Conservation (phyloP, 2,797 vertebrate genomes). For the Anolis apletophallus region DNA sequence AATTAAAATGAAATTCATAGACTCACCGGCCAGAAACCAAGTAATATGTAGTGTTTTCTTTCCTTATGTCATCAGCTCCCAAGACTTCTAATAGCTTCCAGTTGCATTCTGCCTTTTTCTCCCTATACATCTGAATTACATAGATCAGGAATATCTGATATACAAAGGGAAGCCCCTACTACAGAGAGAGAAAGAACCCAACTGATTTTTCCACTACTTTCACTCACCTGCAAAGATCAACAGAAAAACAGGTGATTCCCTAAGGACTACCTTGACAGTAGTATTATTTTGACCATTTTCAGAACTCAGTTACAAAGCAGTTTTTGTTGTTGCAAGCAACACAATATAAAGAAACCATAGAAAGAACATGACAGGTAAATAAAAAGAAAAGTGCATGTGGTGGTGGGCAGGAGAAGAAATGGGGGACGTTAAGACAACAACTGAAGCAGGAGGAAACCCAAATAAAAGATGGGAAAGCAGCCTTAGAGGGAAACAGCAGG, state of each 20-base stretch:
- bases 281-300: conserved; percentile 69
- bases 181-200: conserved; percentile 49
- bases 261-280: conserved; percentile 56
- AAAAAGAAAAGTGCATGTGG: conserved; percentile 46
- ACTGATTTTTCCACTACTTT: conserved; percentile 55
- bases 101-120: conserved; percentile 15
- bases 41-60: background rate
- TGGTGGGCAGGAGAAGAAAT: conserved; percentile 35
- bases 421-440: conserved; percentile 49
- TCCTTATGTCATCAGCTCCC: conserved; percentile 7
- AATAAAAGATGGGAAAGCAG: too few relatives aligned
- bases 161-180: conserved; percentile 40
- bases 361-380: conserved; percentile 62
- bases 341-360: conserved; percentile 57
- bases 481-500: conserved; percentile 66
- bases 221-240: conserved; percentile 51
- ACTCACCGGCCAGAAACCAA: conserved; percentile 28
- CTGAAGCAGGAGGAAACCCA: conserved; percentile 53
- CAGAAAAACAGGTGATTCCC: conserved; percentile 63
- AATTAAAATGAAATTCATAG: conserved; percentile 13
- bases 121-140: conserved; percentile 25
- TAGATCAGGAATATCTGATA: conserved; percentile 25
- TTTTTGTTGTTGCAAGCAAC: conserved; percentile 61
- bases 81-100: conserved; percentile 21
- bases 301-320: conserved; percentile 66